Base-by-base conservation (phyloP, 2,797 vertebrate species). In the Pterois miles region DNA sequence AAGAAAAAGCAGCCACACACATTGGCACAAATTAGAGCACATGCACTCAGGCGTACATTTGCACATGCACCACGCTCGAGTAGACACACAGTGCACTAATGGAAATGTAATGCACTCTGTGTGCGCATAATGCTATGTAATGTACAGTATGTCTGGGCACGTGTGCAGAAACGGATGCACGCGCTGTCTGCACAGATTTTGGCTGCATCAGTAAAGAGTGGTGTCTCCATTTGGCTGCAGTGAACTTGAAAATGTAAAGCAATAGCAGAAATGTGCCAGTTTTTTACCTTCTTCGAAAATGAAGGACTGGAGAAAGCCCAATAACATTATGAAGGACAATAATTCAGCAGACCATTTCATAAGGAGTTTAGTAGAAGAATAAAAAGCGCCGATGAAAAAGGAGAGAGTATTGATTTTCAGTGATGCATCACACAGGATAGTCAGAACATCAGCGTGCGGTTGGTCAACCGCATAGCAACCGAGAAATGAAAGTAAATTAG, bases 381-480 rank as follows among this genome's bases (percentile, higher is more conserved):
- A 79, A 86, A 48, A 85, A 77, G 71, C 7, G n/a, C 36, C 63
- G 73, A 76, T 81, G 76, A 85, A 81, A 72, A 63, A 69, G 74
- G 81, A 71, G 54, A 56, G 58, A 68, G 69, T 83, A 86, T 88
- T 72, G 86, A 89, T 86, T 83, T 88, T 85, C 43, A 70, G 65
- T 70, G 78, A 85, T 83, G 85, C 71, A 82, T 83, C 78, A 81
- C 53, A 64, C 71, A 79, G 76, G 74, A 82, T 72, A 76, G 80
- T 73, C 59, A 65, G 82, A 78, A 79, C 80, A 86, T 84, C 88
- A 80, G 77, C 29, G 5, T 86, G 86, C 71, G 81, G 84, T 66
- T 86, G 81, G 90, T 89, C 82, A 76, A 76, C 82, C 84, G 75
- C 81, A 85, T 71, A 79, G 82, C 78, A 81, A 73, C 74, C 4